Evolutionary conservation across 2,113 vertebrate species (phyloP).

Genomic region (Felis chaus): DNA sequence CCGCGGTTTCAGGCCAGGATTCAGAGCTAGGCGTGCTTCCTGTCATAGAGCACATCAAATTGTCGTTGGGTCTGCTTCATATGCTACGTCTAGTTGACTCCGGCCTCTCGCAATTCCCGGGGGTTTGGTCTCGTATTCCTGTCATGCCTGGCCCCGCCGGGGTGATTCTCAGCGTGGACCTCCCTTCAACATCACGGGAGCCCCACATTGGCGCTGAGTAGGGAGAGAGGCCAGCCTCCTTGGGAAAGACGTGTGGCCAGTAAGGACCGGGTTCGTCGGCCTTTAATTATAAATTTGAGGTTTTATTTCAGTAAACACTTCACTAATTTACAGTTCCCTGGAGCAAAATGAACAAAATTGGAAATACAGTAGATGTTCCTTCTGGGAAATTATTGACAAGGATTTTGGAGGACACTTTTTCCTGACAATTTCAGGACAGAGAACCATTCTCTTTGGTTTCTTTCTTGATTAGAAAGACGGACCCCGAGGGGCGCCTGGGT

Average conservation of each 20-base stretch:
- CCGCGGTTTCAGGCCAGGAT: neutral
- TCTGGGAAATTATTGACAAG: constrained; percentile 52
- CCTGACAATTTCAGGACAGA: neutral
- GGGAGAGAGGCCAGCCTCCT: neutral
- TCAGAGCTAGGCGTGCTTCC: neutral
- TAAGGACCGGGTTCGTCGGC: neutral
- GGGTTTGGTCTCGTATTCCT: neutral
- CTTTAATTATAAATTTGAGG: constrained; percentile 50
- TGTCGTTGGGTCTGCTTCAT: neutral
- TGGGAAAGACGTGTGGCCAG: neutral
- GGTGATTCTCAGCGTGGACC: neutral
- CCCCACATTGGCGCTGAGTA: neutral
- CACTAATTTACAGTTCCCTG: constrained; percentile 30
- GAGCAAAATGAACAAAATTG: constrained; percentile 23
- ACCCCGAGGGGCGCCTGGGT: too few species aligned
- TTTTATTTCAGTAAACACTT: constrained; percentile 28
- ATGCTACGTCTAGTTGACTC: neutral
- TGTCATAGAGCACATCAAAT: neutral
- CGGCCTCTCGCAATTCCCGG: neutral
- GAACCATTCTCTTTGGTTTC: neutral
- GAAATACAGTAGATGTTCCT: constrained; percentile 65
- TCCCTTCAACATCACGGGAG: neutral
- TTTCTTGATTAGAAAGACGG: neutral
- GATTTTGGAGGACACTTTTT: constrained; percentile 1
- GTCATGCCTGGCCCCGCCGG: neutral